phyloP scores from a whole-genome alignment of 2,797 vertebrate species.

The Syngnathus acus region DNA sequence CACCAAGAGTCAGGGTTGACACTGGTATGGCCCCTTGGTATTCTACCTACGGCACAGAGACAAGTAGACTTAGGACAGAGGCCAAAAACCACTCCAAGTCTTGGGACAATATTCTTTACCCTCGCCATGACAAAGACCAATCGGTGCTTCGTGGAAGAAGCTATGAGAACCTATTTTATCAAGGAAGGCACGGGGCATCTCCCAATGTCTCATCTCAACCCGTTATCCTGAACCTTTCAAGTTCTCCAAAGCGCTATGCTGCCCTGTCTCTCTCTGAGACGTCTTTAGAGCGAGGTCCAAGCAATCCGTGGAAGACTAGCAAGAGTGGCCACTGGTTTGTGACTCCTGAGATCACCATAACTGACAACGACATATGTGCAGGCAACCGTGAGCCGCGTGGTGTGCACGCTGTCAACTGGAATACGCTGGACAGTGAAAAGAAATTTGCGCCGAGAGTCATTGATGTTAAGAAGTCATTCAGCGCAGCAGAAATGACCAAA shows the following conservation, averaged over 20 bases:
- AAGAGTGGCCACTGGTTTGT: slow-evolving; percentile 84
- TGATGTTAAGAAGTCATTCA: slow-evolving; percentile 46
- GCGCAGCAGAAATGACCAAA: slow-evolving; percentile 52
- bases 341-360: slow-evolving; percentile 95
- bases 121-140: slow-evolving; percentile 72
- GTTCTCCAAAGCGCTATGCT: slow-evolving; percentile 89
- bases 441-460: slow-evolving; percentile 29
- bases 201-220: slow-evolving; percentile 78
- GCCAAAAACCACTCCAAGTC: slow-evolving; percentile 87
- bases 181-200: slow-evolving; percentile 69
- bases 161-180: slow-evolving; percentile 85
- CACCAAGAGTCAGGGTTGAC: slow-evolving; percentile 65
- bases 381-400: slow-evolving; percentile 65
- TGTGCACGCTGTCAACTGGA: slow-evolving; percentile 75
- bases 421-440: slow-evolving; percentile 59
- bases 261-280: slow-evolving; percentile 92
- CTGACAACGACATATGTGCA: slow-evolving; percentile 86
- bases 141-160: slow-evolving; percentile 82
- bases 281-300: slow-evolving; percentile 78
- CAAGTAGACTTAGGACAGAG: slow-evolving; percentile 76
- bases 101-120: slow-evolving; percentile 91
- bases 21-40: slow-evolving; percentile 79
- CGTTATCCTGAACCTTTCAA: slow-evolving; percentile 89
- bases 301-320: slow-evolving; percentile 65
- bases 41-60: slow-evolving; percentile 68